Evolutionary conservation across 2,888 invertebrate species (phyloP).

Genomic region (Ectobius pallidus): DNA sequence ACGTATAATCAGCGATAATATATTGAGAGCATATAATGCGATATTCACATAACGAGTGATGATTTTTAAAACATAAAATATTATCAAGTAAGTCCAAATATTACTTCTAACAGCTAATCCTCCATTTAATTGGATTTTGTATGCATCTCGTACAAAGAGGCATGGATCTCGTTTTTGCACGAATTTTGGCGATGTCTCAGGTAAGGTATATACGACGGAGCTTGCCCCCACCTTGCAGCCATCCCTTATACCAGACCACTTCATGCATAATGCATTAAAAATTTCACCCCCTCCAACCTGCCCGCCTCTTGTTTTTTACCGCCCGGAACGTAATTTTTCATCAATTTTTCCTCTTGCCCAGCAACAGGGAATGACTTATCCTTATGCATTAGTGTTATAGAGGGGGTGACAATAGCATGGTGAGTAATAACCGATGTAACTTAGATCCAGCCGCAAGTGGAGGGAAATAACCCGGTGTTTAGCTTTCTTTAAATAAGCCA

Average conservation of each 20-base stretch:
- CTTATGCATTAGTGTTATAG: slow-evolving; percentile 33
- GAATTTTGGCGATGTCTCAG: slow-evolving; percentile 14
- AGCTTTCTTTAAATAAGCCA: too few relatives aligned
- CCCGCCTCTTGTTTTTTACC: slow-evolving; percentile 26
- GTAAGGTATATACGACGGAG: slow-evolving; percentile 19
- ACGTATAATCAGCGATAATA: too few relatives aligned
- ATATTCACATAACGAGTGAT: too few relatives aligned
- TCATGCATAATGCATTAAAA: slow-evolving; percentile 34
- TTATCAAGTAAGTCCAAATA: too few relatives aligned
- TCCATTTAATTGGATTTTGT: too few relatives aligned
- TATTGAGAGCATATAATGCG: too few relatives aligned
- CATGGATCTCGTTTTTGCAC: background rate
- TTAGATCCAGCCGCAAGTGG: too few relatives aligned
- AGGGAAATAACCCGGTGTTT: too few relatives aligned
- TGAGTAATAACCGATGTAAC: slow-evolving; percentile 7
- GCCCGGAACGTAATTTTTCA: slow-evolving; percentile 36
- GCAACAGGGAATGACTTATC: slow-evolving; percentile 34
- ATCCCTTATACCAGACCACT: slow-evolving; percentile 26
- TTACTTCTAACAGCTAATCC: too few relatives aligned
- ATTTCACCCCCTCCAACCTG: slow-evolving; percentile 13
- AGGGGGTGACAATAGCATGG: slow-evolving; percentile 17
- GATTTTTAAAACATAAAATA: too few relatives aligned
- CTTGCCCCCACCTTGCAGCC: background rate
- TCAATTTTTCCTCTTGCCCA: slow-evolving; percentile 34
- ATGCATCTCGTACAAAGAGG: too few relatives aligned